phyloP scores from a whole-genome alignment of 2,797 vertebrate genomes.

The Sebastolobus alascanus region DNA sequence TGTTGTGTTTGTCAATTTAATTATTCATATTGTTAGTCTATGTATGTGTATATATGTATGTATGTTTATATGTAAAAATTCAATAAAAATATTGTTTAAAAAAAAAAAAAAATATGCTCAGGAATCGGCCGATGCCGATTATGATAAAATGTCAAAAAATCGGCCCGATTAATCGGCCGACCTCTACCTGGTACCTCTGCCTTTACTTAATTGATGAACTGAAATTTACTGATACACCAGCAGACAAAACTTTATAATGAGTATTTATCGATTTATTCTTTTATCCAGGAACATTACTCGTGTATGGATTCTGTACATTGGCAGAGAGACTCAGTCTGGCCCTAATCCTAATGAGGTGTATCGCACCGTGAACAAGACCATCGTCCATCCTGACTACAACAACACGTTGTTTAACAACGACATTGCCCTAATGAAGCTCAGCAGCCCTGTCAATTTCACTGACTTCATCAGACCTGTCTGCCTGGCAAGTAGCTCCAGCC shows the following conservation, averaged over 20 bases:
- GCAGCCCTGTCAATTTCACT: constrained; percentile 62
- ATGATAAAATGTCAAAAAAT: too few relatives aligned
- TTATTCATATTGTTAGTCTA: too few relatives aligned
- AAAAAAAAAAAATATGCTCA: too few relatives aligned
- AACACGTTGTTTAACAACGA: constrained; percentile 56
- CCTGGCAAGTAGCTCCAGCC: constrained; percentile 76
- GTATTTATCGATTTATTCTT: neutral
- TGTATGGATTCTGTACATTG: constrained; percentile 62
- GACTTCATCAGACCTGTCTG: constrained; percentile 84
- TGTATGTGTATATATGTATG: too few relatives aligned
- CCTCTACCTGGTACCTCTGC: too few relatives aligned
- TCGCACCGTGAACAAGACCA: constrained; percentile 40
- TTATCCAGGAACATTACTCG: neutral
- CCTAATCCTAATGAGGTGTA: constrained; percentile 61
- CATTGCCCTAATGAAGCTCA: constrained; percentile 78
- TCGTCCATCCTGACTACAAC: constrained; percentile 72
- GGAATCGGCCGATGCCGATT: too few relatives aligned
- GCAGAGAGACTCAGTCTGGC: constrained; percentile 65
- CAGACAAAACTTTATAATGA: neutral
- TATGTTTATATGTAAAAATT: too few relatives aligned
- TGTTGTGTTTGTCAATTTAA: too few relatives aligned
- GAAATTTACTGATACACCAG: too few relatives aligned
- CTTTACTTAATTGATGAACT: too few relatives aligned
- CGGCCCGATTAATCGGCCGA: too few relatives aligned
- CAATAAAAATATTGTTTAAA: too few relatives aligned